Base-by-base conservation (phyloP, 2,888 invertebrate species). In the Lycia hirtaria region DNA sequence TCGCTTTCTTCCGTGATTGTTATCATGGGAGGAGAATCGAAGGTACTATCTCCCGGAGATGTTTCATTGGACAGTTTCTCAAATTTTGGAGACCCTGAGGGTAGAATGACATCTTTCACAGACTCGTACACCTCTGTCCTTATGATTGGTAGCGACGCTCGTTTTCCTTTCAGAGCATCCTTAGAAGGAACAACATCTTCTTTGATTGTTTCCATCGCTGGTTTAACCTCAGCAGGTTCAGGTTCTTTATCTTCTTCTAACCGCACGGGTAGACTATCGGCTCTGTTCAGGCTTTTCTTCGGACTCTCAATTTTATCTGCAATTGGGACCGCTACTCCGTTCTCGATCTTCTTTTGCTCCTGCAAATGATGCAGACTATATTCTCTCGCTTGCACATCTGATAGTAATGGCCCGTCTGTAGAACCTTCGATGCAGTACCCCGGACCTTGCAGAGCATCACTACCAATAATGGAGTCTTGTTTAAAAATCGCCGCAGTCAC, bases 401-500 rank as follows among this genome's bases (percentile, higher is more conserved):
- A 93, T 10, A 92, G 68, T 51, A 93, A 67, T 0, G 92, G 92
- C 1, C 93, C 93, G 40, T 93, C 93, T 10, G 88, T 89, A 0
- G 92, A 92, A 0, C 93, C 92, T 75, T 93, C 93, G 17, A 93
- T 85, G 48, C 88, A 88, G 45, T 92, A 92, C 3, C 85, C 90
- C 3, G 91, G 89, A 0, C 88, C 90, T 74, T 88, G 88, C 10
- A 88, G 64, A 10, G 76, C 81, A 19, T 92, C 92, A 19, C 78
- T 90, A 2, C 88, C 88, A 59, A 93, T 92, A 4, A 93, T 89
- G 0, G 93, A 88, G 73, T 94, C 93, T 73, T 95, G 93, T 66
- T 95, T 95, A 63, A 95, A 93, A 37, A 95, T 93, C 0, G 95
- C 95, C 0, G 95, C 94, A 32, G 95, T 95, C 41, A 95, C 95